A percentile compares a stretch with the other conserved stretches of the same genome.
Evolutionary conservation across 1,140 invertebrate genomes (phyloP).

Genomic region (Camponotus pennsylvanicus): DNA sequence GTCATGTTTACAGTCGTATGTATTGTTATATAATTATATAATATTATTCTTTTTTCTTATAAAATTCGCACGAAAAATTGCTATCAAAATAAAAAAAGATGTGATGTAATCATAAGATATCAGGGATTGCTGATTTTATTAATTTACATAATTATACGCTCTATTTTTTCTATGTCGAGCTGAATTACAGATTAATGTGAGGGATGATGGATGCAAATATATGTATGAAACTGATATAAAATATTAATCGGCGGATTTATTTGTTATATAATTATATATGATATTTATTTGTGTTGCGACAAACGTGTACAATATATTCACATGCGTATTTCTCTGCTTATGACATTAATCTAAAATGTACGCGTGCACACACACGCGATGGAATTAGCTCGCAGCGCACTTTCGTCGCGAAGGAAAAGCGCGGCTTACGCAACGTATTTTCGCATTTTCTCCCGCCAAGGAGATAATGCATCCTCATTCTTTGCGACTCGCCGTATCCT

Average conservation of each 20-base stretch:
- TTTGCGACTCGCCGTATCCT: constrained; percentile 13
- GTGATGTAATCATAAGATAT: neutral
- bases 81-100: neutral
- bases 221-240: too few relatives aligned
- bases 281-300: constrained; percentile 75
- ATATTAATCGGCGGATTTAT: neutral
- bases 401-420: constrained; percentile 50
- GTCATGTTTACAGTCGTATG: neutral
- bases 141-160: too few relatives aligned
- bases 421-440: constrained; percentile 45
- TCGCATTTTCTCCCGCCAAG: constrained; percentile 37
- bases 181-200: neutral
- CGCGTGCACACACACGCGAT: neutral
- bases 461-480: constrained; percentile 23
- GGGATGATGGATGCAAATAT: too few relatives aligned
- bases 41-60: neutral
- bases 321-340: constrained; percentile 70
- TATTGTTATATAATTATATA: neutral
- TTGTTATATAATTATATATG: constrained; percentile 72
- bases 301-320: constrained; percentile 79
- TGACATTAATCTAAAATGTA: constrained; percentile 28
- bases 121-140: neutral
- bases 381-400: constrained; percentile 26
- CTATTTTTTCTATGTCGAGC: neutral
- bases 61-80: neutral